phyloP scores from a whole-genome alignment of 2,888 invertebrate species.

The Autographa pulchrina region DNA sequence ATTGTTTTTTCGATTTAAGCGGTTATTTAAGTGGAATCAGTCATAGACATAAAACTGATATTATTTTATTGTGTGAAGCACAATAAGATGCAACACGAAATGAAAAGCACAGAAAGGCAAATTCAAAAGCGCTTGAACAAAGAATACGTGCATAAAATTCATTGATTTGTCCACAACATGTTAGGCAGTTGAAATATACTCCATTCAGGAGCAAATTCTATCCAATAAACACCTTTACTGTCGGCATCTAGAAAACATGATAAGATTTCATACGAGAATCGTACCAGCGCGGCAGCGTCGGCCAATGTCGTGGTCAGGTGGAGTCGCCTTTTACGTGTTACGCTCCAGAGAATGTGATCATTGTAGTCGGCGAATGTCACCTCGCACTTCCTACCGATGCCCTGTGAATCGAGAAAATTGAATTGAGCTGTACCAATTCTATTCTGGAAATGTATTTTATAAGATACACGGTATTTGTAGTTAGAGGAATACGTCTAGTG shows the following conservation, averaged over 20 bases:
- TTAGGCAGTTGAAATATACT: neutral
- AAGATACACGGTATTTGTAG: constrained; percentile 63
- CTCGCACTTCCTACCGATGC: constrained; percentile 47
- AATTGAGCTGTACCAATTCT: constrained; percentile 69
- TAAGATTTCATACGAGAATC: constrained; percentile 52
- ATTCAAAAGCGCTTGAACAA: too few relatives aligned
- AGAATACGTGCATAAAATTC: neutral
- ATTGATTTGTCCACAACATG: neutral
- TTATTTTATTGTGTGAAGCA: too few relatives aligned
- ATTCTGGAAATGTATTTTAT: constrained; percentile 69
- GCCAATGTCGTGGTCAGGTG: constrained; percentile 63
- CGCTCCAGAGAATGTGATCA: constrained; percentile 66
- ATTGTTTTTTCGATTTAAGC: too few relatives aligned
- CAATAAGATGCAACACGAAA: too few relatives aligned
- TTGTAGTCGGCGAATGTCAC: constrained; percentile 68
- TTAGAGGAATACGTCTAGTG: constrained; percentile 33
- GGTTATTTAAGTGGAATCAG: too few relatives aligned
- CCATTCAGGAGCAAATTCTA: constrained; percentile 11
- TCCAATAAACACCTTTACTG: constrained; percentile 22
- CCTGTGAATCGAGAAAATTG: constrained; percentile 74
- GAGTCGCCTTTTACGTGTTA: constrained; percentile 60
- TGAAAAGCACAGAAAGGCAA: too few relatives aligned
- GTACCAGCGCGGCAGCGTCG: constrained; percentile 19
- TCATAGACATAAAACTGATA: too few relatives aligned
- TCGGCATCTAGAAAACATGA: constrained; percentile 37